Base-by-base conservation (phyloP, 2,113 vertebrate genomes). In the Sylvietta virens region DNA sequence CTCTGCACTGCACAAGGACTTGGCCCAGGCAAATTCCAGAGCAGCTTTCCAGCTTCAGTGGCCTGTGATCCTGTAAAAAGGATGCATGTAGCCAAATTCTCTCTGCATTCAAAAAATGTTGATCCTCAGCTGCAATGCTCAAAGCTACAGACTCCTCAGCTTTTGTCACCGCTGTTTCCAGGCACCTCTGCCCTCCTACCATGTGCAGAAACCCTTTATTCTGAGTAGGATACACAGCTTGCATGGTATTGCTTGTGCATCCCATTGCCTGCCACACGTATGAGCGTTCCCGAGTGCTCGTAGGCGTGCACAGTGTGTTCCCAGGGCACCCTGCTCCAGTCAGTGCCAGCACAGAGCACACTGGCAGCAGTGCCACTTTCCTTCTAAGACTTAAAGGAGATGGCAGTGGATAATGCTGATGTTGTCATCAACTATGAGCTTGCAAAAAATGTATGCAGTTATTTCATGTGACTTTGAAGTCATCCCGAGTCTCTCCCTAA, bases 181-280 rank as follows among this genome's bases (percentile, higher is more conserved):
- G 61, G 35, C 13, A 30, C 30, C 27, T 54, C 57, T 35, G 17
- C 20, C 7, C 6, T 73, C 40, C n/a, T 40, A 0, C 9, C 30
- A 9, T 40, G 57, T 48, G 60, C 33, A 58, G 73, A 79, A 85
- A 31, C 23, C 39, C 21, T 44, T 33, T 15, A 20, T n/a, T 31
- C 40, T 72, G 53, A 44, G 9, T 8, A 9, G 45, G n/a, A 31
- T 44, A 40, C 19, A 26, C 14, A 18, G 30, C 33, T 57, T 30
- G 12, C 1, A 0, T 58, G 15, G 4, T 20, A 3, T 6, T 54
- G 7, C 44, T 16, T 1, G 28, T 85, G 33, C 33, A 19, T n/a
- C 44, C 44, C 3, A 0, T 23, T 74, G 57, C 20, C 64, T 86
- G 18, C 37, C 64, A 40, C 20, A 7, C 0, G 0, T 5, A 4